Conservation (phyloP, 2,797 vertebrate species). For the Karalla daura region DNA sequence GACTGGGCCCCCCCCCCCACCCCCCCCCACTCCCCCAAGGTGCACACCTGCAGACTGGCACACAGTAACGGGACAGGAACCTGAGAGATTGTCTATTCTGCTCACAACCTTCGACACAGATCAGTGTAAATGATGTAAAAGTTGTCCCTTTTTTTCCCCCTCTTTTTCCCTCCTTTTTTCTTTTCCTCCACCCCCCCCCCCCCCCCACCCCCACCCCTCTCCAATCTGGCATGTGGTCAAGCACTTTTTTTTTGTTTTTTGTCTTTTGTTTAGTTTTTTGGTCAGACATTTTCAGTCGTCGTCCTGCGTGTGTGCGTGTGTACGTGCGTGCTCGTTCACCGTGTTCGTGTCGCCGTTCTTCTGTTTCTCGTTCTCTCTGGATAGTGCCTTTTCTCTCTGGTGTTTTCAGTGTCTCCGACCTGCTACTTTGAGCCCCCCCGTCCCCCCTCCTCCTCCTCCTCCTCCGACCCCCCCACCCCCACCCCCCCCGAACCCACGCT, state of each 20-base stretch:
- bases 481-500: too few relatives aligned
- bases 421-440: constrained; percentile 75
- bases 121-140: constrained; percentile 69
- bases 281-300: constrained; percentile 41
- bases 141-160: constrained; percentile 26
- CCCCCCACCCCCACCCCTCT: too few relatives aligned
- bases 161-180: constrained; percentile 25
- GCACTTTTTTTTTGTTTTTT: constrained; percentile 83
- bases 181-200: too few relatives aligned
- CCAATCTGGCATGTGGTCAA: constrained; percentile 78
- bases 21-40: too few relatives aligned
- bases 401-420: constrained; percentile 83
- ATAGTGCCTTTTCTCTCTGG: constrained; percentile 95
- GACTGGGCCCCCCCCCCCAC: too few relatives aligned
- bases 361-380: constrained; percentile 83
- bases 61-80: constrained; percentile 63
- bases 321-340: constrained; percentile 30
- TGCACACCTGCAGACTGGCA: constrained; percentile 64
- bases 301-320: constrained; percentile 7
- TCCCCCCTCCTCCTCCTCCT: too few relatives aligned
- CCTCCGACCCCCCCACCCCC: too few relatives aligned
- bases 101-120: constrained; percentile 68
- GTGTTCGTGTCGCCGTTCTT: constrained; percentile 70
- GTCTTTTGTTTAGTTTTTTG: too few relatives aligned
- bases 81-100: constrained; percentile 76